phyloP scores from a whole-genome alignment of 2,888 invertebrate species.

The Arctia plantaginis region DNA sequence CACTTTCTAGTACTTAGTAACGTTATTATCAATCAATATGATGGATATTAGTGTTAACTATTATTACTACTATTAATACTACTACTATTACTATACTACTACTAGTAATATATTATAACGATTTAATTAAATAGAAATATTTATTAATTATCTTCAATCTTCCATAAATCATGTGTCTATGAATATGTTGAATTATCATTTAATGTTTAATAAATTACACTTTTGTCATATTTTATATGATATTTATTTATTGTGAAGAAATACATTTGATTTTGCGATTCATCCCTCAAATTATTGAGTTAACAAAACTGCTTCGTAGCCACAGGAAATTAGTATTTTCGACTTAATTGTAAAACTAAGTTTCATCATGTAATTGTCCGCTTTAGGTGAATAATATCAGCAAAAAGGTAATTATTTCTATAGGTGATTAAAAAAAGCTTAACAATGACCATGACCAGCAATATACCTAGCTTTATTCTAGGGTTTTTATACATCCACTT shows the following conservation, averaged over 20 bases:
- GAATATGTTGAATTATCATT: neutral
- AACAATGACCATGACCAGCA: neutral
- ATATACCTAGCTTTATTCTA: neutral
- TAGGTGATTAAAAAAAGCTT: neutral
- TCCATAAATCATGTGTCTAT: neutral
- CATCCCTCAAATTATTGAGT: neutral
- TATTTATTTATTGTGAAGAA: neutral
- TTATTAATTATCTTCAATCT: neutral
- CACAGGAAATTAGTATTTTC: neutral
- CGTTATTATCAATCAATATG: neutral
- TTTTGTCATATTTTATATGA: neutral
- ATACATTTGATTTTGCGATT: neutral
- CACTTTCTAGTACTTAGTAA: neutral
- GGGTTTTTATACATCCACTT: neutral
- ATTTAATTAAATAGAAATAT: conserved; percentile 3
- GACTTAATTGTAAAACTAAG: neutral
- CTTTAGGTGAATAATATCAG: neutral
- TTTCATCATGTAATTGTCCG: neutral
- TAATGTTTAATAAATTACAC: too few relatives aligned
- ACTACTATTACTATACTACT: too few relatives aligned
- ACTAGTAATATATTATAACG: too few relatives aligned
- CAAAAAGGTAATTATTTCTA: neutral
- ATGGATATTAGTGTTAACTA: neutral
- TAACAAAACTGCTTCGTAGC: neutral
- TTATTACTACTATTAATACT: too few relatives aligned